These are phyloP conservation scores for Arothron firmamentum DNA, from an alignment of 2,113 vertebrate genomes.

Conservation along the genomic window DNA sequence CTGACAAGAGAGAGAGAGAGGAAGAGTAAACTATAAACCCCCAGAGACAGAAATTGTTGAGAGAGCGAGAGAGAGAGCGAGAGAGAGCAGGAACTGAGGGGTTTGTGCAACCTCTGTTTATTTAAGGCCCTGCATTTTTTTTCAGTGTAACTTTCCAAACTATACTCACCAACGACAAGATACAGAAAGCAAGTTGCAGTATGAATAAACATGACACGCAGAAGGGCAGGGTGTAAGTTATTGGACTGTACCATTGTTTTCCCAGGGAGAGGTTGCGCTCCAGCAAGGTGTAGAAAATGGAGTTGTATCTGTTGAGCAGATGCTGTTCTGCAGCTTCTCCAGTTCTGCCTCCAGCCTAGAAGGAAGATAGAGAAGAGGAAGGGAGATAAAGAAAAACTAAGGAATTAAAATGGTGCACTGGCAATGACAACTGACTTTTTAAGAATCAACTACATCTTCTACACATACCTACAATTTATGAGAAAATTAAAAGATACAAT, in stretches of 20 bases:
- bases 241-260: slow-evolving; percentile 62
- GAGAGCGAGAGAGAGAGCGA: too few relatives aligned
- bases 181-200: background rate
- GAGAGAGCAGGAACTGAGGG: slow-evolving; percentile 4
- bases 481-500: background rate
- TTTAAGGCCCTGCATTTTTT: slow-evolving; percentile 11
- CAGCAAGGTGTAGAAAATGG: slow-evolving; percentile 76
- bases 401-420: background rate
- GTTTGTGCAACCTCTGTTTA: slow-evolving; percentile 23
- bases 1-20: slow-evolving; percentile 19
- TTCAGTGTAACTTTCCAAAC: slow-evolving; percentile 15
- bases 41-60: slow-evolving; percentile 6
- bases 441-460: background rate
- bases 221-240: slow-evolving; percentile 10
- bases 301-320: slow-evolving; percentile 53
- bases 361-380: background rate
- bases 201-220: slow-evolving; percentile 13
- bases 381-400: background rate
- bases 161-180: slow-evolving; percentile 13
- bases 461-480: background rate
- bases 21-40: slow-evolving; percentile 10
- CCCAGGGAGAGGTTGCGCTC: slow-evolving; percentile 68
- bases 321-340: slow-evolving; percentile 74
- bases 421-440: background rate
- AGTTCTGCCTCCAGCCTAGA: slow-evolving; percentile 75